Base-by-base conservation (phyloP, 2,113 vertebrate genomes). In the Acinonyx jubatus region DNA sequence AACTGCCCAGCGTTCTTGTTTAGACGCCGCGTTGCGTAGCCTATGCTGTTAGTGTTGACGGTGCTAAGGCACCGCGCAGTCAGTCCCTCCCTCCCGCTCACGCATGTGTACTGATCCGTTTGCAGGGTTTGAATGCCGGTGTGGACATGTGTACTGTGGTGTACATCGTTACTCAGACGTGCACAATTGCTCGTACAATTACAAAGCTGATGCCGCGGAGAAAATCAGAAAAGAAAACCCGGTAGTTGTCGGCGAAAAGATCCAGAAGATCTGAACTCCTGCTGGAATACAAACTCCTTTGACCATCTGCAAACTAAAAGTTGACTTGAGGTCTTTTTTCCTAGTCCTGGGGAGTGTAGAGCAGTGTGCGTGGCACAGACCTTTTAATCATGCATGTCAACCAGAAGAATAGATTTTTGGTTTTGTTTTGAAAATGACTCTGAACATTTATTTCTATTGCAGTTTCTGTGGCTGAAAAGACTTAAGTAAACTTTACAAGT, bases 161-260 rank as follows among this genome's bases (percentile, higher is more conserved):
- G 98, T 98, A 74, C 99, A 99, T 96, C 99, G 99, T 95, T 99
- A 99, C 96, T 99, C 99, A 92, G 99, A 99, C 66, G 98, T 99
- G 93, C 99, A 99, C 99, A 99, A 98, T 97, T 99, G 99, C 97
- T 99, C 99, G 98, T 99, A 99, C 97, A 99, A 99, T 98, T 99
- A 99, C 98, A 99, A 99, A 99, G 99, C 99, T 14, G 99, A 99
- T 76, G 99, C 99, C 92, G 99, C 99, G 91, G 99, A 99, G 98
- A 99, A 99, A 98, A 99, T 99, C 98, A 99, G 99, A 98, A 99
- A 99, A 99, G 99, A 99, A 98, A 99, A 99, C 98, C 99, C 99
- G 66, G 99, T 99, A 98, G 98, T 99, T 89, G 99, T 99, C 95
- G 99, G 99, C 36, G 99, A 99, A 98, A 99, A 99, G 99, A 99